These are phyloP conservation scores for Margaritifera margaritifera DNA, from an alignment of 2,888 invertebrate genomes.

Conservation along the genomic window DNA sequence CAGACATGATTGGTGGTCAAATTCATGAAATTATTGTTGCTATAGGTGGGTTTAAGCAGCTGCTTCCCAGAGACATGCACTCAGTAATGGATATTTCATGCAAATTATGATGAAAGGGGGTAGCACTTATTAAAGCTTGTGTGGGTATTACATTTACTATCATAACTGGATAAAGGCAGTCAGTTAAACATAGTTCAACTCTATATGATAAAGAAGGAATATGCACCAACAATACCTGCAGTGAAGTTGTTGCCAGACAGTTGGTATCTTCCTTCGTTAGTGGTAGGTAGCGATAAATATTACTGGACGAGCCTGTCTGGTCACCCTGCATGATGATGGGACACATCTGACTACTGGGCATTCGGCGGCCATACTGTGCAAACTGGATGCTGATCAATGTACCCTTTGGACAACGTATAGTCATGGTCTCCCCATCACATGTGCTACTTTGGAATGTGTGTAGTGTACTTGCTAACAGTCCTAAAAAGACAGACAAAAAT, in stretches of 20 bases:
- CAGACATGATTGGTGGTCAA: too few relatives aligned
- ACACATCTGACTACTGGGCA: slow-evolving; percentile 70
- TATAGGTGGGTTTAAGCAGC: too few relatives aligned
- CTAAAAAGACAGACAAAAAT: slow-evolving; percentile 76
- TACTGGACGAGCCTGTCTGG: slow-evolving; percentile 12
- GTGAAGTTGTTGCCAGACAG: slow-evolving; percentile 63
- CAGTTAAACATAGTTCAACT: too few relatives aligned
- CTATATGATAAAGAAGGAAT: slow-evolving; percentile 45
- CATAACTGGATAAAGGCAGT: too few relatives aligned
- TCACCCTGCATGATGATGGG: slow-evolving; percentile 39
- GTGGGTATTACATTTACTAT: too few relatives aligned
- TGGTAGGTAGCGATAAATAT: slow-evolving; percentile 9
- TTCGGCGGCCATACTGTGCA: slow-evolving; percentile 89
- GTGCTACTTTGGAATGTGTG: slow-evolving; percentile 92
- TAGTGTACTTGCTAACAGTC: slow-evolving; percentile 90
- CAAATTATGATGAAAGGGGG: too few relatives aligned
- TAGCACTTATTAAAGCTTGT: too few relatives aligned
- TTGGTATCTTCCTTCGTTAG: slow-evolving; percentile 58
- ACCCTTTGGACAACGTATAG: slow-evolving; percentile 89
- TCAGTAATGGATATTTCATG: too few relatives aligned
- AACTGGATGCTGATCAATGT: slow-evolving; percentile 93
- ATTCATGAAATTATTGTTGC: too few relatives aligned
- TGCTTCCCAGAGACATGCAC: too few relatives aligned
- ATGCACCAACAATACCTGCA: slow-evolving; percentile 74
- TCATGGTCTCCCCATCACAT: slow-evolving; percentile 92